Conservation (phyloP, 2,888 invertebrate genomes). For the Lithophane socia region DNA sequence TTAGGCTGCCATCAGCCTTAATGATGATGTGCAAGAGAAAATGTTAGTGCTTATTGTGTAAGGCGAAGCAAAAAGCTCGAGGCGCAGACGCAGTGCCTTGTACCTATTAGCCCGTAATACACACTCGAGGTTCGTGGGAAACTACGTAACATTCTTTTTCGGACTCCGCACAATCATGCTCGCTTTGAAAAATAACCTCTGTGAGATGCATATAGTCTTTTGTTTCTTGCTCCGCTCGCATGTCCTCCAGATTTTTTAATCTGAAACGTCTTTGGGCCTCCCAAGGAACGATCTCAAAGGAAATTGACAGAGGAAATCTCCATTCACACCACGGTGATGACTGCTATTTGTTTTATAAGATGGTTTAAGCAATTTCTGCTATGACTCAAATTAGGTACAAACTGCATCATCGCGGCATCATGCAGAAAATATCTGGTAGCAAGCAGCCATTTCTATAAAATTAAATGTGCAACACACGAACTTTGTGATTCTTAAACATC, state of each 20-base stretch:
- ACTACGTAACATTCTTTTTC: slow-evolving; percentile 73
- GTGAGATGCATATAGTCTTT: slow-evolving; percentile 1
- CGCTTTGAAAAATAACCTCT: slow-evolving; percentile 44
- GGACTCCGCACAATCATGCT: slow-evolving; percentile 60
- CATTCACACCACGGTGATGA: no score
- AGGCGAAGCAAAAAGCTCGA: slow-evolving; percentile 74
- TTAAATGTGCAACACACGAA: neutral
- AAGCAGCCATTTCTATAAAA: neutral
- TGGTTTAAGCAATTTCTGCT: neutral
- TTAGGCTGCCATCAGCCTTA: slow-evolving; percentile 60
- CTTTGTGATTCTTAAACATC: neutral
- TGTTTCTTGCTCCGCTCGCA: neutral
- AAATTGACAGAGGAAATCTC: neutral
- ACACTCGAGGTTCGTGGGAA: slow-evolving; percentile 80
- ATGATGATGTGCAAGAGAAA: slow-evolving; percentile 64
- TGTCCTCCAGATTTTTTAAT: neutral
- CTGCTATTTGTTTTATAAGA: neutral
- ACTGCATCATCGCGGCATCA: neutral
- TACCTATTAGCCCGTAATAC: slow-evolving; percentile 82
- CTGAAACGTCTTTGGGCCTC: neutral
- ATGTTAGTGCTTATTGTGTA: slow-evolving; percentile 64
- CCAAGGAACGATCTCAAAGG: neutral
- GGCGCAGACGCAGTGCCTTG: slow-evolving; percentile 73
- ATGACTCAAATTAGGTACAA: neutral
- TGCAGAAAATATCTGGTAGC: neutral